Base-by-base conservation (phyloP, 1,140 invertebrate species). In the Phocides pigmalion region DNA sequence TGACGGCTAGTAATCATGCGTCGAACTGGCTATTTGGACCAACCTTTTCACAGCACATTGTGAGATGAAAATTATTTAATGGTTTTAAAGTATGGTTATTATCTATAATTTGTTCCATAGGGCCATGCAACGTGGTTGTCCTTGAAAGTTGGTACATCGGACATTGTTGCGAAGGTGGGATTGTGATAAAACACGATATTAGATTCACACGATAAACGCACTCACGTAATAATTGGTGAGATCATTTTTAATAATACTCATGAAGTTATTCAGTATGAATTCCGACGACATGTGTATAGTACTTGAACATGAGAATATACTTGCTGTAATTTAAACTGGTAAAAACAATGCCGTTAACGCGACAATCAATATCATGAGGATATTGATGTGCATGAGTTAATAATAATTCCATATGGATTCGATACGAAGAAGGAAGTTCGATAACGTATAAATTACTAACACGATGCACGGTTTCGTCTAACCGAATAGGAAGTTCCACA, bases 401-500 rank as follows among this genome's bases (percentile, higher is more conserved):
- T 20, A 53, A 53, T 32, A 19, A 20, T 39, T 53, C 50, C 50
- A 37, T 53, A 39, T 20, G 32, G 32, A 53, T 53, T 53, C 50
- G 3, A 39, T 20, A 53, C 32, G 4, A 37, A 53, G 32, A 53
- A 39, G 50, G 50, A 53, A 53, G 50, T 53, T n/a, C 32, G 50
- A 53, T 53, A 53, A 37, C 16, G 50, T 17, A 53, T 53, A 53
- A 35, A 53, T 53, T 53, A 53, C 39, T 37, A 37, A 53, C 50
- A 39, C 50, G 32, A 53, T 39, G 50, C 16, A 53, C 32, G 50
- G 32, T 53, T 39, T 53, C 11, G 50, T 53, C 50, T 14, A 53
- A 39, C 50, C 50, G 16, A 54, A 51, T 65, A 62, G 68, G 63
- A 70, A 65, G 68, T 70, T 65, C 64, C 62, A 44, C 54, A 63